These are phyloP conservation scores for Saturnia japonica DNA, from an alignment of 2,888 invertebrate species.

Conservation along the genomic window DNA sequence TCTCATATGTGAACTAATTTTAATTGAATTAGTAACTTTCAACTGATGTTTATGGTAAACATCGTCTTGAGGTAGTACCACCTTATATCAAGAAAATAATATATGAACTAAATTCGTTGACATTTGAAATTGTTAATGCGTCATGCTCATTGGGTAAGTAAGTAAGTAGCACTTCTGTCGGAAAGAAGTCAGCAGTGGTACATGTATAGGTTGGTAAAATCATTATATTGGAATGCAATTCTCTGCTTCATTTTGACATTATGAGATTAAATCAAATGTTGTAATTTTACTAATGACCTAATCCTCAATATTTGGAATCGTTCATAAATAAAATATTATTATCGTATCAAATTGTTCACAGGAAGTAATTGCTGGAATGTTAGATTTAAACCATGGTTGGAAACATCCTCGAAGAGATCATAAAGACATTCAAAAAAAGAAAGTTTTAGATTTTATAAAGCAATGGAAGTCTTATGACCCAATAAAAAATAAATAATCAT, in stretches of 20 bases:
- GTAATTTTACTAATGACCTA: not conserved
- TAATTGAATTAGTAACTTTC: not conserved
- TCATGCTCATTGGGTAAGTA: not conserved
- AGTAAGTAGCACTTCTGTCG: not conserved
- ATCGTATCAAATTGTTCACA: slow-evolving; percentile 49
- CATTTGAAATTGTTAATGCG: not conserved
- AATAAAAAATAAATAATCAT: slow-evolving; percentile 40
- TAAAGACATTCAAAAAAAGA: slow-evolving; percentile 88
- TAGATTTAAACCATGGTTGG: slow-evolving; percentile 95
- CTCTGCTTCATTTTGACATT: too few relatives aligned
- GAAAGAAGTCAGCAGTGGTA: not conserved
- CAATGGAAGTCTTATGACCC: slow-evolving; percentile 87
- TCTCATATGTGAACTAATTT: not conserved
- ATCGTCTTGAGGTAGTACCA: not conserved
- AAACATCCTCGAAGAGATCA: slow-evolving; percentile 89
- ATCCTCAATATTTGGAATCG: not conserved
- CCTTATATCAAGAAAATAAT: not conserved
- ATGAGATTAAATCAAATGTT: too few relatives aligned
- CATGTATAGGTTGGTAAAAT: too few relatives aligned
- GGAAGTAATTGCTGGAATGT: slow-evolving; percentile 97
- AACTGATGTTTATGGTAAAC: not conserved
- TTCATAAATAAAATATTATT: not conserved
- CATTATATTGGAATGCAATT: too few relatives aligned
- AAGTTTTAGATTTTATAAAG: slow-evolving; percentile 87
- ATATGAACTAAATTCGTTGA: not conserved